Evolutionary conservation across 1,140 invertebrate species (phyloP).

Genomic region (Platyscapa corneri): DNA sequence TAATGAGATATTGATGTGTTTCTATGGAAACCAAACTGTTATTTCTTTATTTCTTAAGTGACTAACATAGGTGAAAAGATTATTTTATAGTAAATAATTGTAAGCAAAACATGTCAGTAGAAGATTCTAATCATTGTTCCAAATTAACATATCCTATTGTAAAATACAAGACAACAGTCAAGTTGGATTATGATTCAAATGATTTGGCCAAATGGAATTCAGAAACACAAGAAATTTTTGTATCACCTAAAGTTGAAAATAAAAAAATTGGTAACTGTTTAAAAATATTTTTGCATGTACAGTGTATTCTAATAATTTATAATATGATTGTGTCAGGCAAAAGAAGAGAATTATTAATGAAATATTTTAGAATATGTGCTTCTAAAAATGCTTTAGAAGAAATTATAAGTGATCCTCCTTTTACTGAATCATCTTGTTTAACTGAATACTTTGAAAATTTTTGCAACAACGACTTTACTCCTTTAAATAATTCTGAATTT

Average conservation of each 20-base stretch:
- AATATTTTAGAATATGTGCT: slow-evolving; percentile 53
- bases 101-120: slow-evolving; percentile 43
- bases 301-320: slow-evolving; percentile 41
- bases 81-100: slow-evolving; percentile 29
- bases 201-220: slow-evolving; percentile 42
- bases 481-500: slow-evolving; percentile 52
- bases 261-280: slow-evolving; percentile 50
- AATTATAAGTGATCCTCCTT: slow-evolving; percentile 46
- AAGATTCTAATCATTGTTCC: slow-evolving; percentile 41
- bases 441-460: slow-evolving; percentile 57
- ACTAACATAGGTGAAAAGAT: slow-evolving; percentile 37
- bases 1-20: slow-evolving; percentile 44
- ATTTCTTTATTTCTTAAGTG: slow-evolving; percentile 34
- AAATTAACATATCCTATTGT: slow-evolving; percentile 49
- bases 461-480: slow-evolving; percentile 54
- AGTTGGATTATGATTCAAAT: slow-evolving; percentile 29
- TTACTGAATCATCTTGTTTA: slow-evolving; percentile 35
- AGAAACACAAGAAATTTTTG: slow-evolving; percentile 48
- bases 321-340: slow-evolving; percentile 46
- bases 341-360: slow-evolving; percentile 54
- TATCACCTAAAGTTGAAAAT: slow-evolving; percentile 39
- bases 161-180: slow-evolving; percentile 38
- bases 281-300: slow-evolving; percentile 27
- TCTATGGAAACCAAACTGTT: slow-evolving; percentile 52
- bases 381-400: slow-evolving; percentile 49